These are phyloP conservation scores for Salminus brasiliensis DNA, from an alignment of 2,113 vertebrate genomes.

Conservation along the genomic window DNA sequence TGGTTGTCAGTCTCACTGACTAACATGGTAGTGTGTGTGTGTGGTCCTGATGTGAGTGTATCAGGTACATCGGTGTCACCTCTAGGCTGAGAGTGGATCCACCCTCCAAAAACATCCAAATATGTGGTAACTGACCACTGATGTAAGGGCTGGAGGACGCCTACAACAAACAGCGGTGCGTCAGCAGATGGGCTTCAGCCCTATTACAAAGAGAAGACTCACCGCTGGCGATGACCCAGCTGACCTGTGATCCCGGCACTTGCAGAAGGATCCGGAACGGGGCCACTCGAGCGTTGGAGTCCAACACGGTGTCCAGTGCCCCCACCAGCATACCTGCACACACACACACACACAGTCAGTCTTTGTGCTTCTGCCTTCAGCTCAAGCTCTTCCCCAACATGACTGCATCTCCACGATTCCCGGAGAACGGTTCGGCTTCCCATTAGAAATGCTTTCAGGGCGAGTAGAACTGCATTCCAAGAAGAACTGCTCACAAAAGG, in stretches of 20 bases:
- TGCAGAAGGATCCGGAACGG: constrained; percentile 94
- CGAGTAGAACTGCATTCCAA: neutral
- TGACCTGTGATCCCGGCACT: constrained; percentile 91
- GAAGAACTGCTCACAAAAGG: neutral
- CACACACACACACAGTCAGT: neutral
- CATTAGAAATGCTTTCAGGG: neutral
- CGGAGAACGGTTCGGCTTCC: neutral
- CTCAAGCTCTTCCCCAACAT: neutral
- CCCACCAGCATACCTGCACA: constrained; percentile 90
- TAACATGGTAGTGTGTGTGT: too few relatives aligned
- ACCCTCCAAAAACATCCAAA: too few relatives aligned
- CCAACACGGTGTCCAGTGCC: constrained; percentile 91
- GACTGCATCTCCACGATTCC: neutral
- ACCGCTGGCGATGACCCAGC: constrained; percentile 96
- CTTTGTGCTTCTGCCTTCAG: neutral
- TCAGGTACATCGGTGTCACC: too few relatives aligned
- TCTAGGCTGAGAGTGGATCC: too few relatives aligned
- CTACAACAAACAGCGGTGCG: too few relatives aligned
- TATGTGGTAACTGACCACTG: too few relatives aligned
- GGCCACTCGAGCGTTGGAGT: constrained; percentile 89
- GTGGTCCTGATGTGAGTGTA: too few relatives aligned
- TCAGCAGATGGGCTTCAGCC: too few relatives aligned
- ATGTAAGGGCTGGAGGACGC: too few relatives aligned
- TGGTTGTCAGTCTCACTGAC: too few relatives aligned
- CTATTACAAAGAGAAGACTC: constrained; percentile 64